Base-by-base conservation (phyloP, 2,113 vertebrate species). In the Chaenogobius annularis region DNA sequence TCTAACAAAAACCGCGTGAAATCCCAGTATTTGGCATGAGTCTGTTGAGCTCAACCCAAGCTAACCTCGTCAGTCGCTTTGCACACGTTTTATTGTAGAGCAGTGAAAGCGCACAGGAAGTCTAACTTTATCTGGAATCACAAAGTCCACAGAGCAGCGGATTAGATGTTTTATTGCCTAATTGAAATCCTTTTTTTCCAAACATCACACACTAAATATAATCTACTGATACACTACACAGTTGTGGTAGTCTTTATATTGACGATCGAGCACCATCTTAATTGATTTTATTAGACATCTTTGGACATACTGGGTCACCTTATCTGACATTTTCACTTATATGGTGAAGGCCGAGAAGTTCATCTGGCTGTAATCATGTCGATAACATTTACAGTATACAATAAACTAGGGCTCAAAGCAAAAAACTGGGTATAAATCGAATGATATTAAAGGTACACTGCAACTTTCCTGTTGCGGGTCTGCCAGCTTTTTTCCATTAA, bases 71-170 rank as follows among this genome's bases (percentile, higher is more conserved):
- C 15, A 74, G 72, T 52, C 37, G 35, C 23, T 23, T 31, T 74
- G 35, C 22, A 40, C 5, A 17, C 62, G 35, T 65, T 48, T 52
- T 40, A 66, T 10, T 72, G 20, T 17, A 72, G 9, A n/a, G 37
- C 52, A 59, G 46, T 22, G 37, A 56, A 37, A 71, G 8, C 66
- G 69, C 46, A 8, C 0, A 43, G 40, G 14, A 19, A 10, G 23
- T 12, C 20, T 68, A 12, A 43, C 61, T 63, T 86, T 84, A 90
- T 91, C 81, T 7, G 23, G 44, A 77, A 69, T 74, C 31, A 3
- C 1, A 90, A 93, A 93, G 91, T 93, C 80, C 91, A 89, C 26
- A 19, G 10, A 74, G 65, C 11, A 84, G 73, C 77, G 77, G 54
- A 13, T 0, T 15, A 26, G 55, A 44, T 35, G 26, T 67, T 83